Conservation (phyloP, 1,140 invertebrate genomes). For the Drosophila funebris region DNA sequence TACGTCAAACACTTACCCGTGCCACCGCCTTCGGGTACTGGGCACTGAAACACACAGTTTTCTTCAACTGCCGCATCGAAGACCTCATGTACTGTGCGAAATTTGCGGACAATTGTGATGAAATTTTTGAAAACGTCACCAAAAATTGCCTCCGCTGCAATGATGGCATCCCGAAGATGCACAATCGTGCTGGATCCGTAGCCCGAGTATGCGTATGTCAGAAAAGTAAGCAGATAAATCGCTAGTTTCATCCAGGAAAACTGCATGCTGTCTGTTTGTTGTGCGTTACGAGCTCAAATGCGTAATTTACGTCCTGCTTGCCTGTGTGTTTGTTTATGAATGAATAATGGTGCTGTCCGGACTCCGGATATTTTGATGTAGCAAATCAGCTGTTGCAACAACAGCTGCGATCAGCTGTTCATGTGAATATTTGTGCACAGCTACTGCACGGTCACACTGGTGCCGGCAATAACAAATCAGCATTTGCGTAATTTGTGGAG, state of each 20-base stretch:
- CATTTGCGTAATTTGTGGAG: constrained; percentile 21
- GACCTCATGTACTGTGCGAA: constrained; percentile 91
- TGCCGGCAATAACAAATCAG: constrained; percentile 9
- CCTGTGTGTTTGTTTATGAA: constrained; percentile 12
- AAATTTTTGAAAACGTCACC: constrained; percentile 90
- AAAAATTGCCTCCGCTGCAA: constrained; percentile 90
- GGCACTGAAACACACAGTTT: constrained; percentile 90
- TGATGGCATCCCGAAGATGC: constrained; percentile 90
- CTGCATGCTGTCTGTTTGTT: constrained; percentile 84
- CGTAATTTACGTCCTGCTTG: not conserved
- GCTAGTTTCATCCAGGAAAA: constrained; percentile 90
- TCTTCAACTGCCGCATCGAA: constrained; percentile 93
- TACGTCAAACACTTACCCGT: constrained; percentile 56
- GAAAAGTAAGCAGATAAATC: constrained; percentile 90
- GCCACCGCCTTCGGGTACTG: constrained; percentile 85
- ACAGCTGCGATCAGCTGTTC: constrained; percentile 26
- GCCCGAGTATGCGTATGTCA: constrained; percentile 91
- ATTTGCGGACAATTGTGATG: constrained; percentile 90
- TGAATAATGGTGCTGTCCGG: not conserved
- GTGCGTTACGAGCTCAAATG: not conserved
- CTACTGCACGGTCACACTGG: constrained; percentile 10
- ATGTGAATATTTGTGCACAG: not conserved
- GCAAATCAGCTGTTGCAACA: constrained; percentile 26
- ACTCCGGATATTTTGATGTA: constrained; percentile 30
- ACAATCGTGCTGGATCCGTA: constrained; percentile 90